Base-by-base conservation (phyloP, 2,888 invertebrate genomes). In the Pandemis cinnamomeana region DNA sequence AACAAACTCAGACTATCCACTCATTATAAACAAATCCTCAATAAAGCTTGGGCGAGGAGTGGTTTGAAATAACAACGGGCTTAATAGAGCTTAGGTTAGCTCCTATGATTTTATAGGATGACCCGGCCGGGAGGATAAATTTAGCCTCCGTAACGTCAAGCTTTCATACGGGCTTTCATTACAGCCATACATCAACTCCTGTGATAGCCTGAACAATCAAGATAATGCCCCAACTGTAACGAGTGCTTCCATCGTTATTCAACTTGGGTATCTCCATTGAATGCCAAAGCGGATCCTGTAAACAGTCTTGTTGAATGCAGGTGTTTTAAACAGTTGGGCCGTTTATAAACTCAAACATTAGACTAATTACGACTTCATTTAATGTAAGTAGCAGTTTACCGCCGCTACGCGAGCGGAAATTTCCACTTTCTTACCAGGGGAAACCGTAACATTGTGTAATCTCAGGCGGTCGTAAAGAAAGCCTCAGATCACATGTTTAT, bases 151-250 rank as follows among this genome's bases (percentile, higher is more conserved):
- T 20, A 63, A 48, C 64, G 46, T 44, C 61, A 64, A 71, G 75
- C 73, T 74, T 74, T 71, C 75, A 70, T 53, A 53, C 71, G 46
- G 66, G 76, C 77, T 77, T 78, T 80, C 78, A 70, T 73, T 73
- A 81, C 78, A 78, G 76, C 75, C 80, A 81, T 82, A 78, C 82
- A 81, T 83, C 82, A 83, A 78, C 77, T 78, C 78, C 78, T 78
- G 78, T 76, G 71, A 73, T 73, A 73, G 66, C 70, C 61, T 71
- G 74, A 66, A 74, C 76, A 74, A 76, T 76, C 76, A 55, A 76
- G 76, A 76, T 76, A 74, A 72, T 64, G n/a, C 66, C 20, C 20
- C 58, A 42, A 13, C 71, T 68, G 68, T n/a, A 48, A 58, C 55
- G 20, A 67, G 58, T 44, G 42, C 55, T 55, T 67, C 20, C 61